Conservation (phyloP, 1,140 invertebrate species). For the Tetragnatha versicolor region DNA sequence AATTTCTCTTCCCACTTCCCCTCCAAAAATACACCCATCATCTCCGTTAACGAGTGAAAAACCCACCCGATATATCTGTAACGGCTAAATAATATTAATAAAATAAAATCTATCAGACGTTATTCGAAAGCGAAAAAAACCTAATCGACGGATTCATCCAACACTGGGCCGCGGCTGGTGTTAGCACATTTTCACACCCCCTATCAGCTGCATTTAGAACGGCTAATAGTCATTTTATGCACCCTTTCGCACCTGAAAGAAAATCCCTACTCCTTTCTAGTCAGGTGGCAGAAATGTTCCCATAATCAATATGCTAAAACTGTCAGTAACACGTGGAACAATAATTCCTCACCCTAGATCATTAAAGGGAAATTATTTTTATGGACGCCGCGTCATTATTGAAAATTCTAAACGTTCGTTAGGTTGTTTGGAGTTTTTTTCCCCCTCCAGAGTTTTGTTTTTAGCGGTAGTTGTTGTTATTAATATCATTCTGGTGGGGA, state of each 20-base stretch:
- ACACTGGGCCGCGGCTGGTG: conserved; percentile 9
- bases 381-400: conserved; percentile 30
- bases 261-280: conserved; percentile 5
- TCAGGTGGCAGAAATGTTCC: conserved; percentile 45
- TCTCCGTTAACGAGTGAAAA: too few relatives aligned
- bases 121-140: too few relatives aligned
- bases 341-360: conserved; percentile 47
- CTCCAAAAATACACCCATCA: too few relatives aligned
- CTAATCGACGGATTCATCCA: too few relatives aligned
- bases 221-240: conserved; percentile 46
- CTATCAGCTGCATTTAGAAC: conserved; percentile 22
- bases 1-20: too few relatives aligned
- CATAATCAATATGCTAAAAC: conserved; percentile 43
- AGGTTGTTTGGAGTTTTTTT: conserved; percentile 24
- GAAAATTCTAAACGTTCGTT: conserved; percentile 30
- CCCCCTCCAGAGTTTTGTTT: background rate
- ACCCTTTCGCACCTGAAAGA: conserved; percentile 32
- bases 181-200: background rate
- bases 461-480: background rate
- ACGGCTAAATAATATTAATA: too few relatives aligned
- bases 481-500: background rate
- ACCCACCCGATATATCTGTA: too few relatives aligned
- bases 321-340: conserved; percentile 33
- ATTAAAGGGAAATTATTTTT: conserved; percentile 46
- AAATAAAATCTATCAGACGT: too few relatives aligned